Percentiles rank a stretch among this genome's conserved stretches.
phyloP scores from a whole-genome alignment of 2,797 vertebrate genomes.

The Echeneis naucrates region DNA sequence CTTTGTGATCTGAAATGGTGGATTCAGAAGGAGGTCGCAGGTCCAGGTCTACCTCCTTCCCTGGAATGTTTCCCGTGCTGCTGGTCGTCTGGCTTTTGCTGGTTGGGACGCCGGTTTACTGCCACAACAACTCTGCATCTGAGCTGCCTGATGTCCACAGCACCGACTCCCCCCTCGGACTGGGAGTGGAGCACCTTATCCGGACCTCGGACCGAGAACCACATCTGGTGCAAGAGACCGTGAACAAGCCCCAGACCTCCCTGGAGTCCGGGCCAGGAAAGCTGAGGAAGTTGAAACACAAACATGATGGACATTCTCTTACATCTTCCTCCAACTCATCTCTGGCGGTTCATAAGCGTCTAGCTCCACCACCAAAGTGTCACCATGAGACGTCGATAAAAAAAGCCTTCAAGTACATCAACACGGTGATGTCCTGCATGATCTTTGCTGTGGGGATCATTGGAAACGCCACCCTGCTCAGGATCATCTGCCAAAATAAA shows the following conservation, averaged over 20 bases:
- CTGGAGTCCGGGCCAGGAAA: neutral
- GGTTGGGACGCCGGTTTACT: neutral
- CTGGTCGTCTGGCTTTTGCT: slow-evolving; percentile 17
- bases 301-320: neutral
- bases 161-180: neutral
- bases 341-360: rapidly evolving
- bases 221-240: slow-evolving; percentile 14
- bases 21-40: neutral
- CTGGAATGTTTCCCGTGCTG: neutral
- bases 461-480: slow-evolving; percentile 93
- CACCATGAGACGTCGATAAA: slow-evolving; percentile 66
- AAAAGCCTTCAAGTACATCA: slow-evolving; percentile 90
- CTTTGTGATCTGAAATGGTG: neutral
- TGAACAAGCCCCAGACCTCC: neutral
- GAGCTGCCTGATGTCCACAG: slow-evolving; percentile 5
- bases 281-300: slow-evolving; percentile 17
- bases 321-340: slow-evolving; percentile 40
- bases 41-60: neutral
- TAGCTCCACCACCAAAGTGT: slow-evolving; percentile 46
- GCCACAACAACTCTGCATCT: slow-evolving; percentile 41
- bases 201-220: neutral
- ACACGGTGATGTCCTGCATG: slow-evolving; percentile 89
- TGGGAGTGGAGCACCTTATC: rapidly evolving
- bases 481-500: slow-evolving; percentile 96
- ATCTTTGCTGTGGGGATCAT: slow-evolving; percentile 94